These are phyloP conservation scores for Diaprepes abbreviatus DNA, from an alignment of 2,888 invertebrate species.

Conservation along the genomic window DNA sequence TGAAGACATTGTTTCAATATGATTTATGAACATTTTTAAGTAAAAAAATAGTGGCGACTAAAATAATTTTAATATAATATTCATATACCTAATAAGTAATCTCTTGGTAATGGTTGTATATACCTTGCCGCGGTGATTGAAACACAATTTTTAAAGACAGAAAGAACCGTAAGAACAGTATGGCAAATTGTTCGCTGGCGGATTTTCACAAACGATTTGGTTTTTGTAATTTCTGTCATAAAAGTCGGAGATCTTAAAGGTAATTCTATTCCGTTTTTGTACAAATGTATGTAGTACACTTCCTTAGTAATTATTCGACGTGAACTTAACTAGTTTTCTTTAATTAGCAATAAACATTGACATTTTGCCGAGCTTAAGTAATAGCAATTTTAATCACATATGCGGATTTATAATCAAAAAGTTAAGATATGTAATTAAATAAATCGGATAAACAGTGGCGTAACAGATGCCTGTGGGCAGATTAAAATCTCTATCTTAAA, in stretches of 20 bases:
- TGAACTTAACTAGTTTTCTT: constrained; percentile 48
- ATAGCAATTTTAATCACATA: constrained; percentile 48
- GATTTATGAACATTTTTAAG: too few relatives aligned
- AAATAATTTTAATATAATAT: too few relatives aligned
- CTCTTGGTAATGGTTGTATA: not conserved
- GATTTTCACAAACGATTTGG: constrained; percentile 32
- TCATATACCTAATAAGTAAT: too few relatives aligned
- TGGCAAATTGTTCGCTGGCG: constrained; percentile 30
- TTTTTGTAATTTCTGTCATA: constrained; percentile 35
- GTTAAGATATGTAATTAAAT: constrained; percentile 43
- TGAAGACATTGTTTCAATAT: too few relatives aligned
- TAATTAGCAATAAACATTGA: constrained; percentile 50
- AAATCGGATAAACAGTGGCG: too few relatives aligned
- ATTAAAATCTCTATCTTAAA: too few relatives aligned
- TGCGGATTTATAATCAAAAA: constrained; percentile 45
- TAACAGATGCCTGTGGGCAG: too few relatives aligned
- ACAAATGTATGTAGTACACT: constrained; percentile 42
- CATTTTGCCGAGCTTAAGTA: constrained; percentile 47
- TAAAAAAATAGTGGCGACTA: too few relatives aligned
- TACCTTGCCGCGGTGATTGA: not conserved
- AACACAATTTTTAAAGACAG: constrained; percentile 2
- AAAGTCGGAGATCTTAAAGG: constrained; percentile 39
- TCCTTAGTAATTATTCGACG: constrained; percentile 45
- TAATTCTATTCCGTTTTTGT: constrained; percentile 41
- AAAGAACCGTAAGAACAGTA: constrained; percentile 19